Evolutionary conservation across 2,113 vertebrate genomes (phyloP), one percentile per base, ranked within the genome.

Genomic region (Ranitomeya variabilis): DNA sequence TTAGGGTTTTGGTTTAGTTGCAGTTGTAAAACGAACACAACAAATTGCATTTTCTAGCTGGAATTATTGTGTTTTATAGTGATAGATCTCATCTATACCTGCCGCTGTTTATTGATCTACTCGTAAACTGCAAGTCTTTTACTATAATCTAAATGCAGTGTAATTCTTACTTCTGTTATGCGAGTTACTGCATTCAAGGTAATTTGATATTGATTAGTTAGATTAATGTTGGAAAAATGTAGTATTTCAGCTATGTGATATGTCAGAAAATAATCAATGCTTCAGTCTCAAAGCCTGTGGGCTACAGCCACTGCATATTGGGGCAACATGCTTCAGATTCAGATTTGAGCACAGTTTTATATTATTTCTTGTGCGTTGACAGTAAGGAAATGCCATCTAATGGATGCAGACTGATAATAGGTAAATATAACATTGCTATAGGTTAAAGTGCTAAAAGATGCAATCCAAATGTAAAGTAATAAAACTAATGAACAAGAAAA

Each of bases 201-300:
- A 93, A 93, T 92, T 93, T 92, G 85, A 89, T 90, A 88, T 90
- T 92, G 85, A 91, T 91, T 78, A 67, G 66, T 86, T 52, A 90
- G 62, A 86, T 37, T 85, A 89, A 90, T 86, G 82, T 52, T 90
- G 54, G 18, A 86, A 86, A 87, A 62, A 89, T 88, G 85, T 0
- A 57, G 0, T 14, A 86, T 92, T 91, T 88, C 31, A 90, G 88
- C 66, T 79, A 60, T 86, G 81, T 87, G 87, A 85, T 85, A 91
- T 92, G 89, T 89, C 1, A 90, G 81, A 91, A 83, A 93, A 67
- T 52, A 91, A 91, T 90, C 86, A 88, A 91, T 90, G 76, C 71
- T 87, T 86, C 19, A 14, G 59, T 86, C 71, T 86, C n/a, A 26
- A 23, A 67, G 66, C 62, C 23, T 21, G 16, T 31, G 0, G 31